Conservation (phyloP, 2,113 vertebrate genomes). For the Cnemophilus loriae region DNA sequence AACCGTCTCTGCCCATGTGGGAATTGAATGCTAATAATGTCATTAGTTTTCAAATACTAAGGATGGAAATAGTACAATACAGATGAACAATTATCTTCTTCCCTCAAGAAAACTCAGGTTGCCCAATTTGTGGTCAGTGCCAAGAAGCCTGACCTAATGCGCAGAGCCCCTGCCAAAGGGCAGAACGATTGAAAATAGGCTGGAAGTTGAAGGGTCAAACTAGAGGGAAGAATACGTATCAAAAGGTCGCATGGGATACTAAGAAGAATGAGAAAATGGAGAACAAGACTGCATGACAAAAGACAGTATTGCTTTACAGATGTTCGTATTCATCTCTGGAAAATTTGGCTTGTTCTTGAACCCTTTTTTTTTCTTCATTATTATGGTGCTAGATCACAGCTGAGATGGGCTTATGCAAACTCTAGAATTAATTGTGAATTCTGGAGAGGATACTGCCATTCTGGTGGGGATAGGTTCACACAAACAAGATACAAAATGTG, state of each 20-base stretch:
- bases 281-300: background rate
- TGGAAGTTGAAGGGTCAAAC: background rate
- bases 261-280: background rate
- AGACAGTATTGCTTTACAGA: background rate
- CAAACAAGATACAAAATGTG: background rate
- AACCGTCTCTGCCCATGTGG: background rate
- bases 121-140: background rate
- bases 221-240: background rate
- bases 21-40: background rate
- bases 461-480: background rate
- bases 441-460: background rate
- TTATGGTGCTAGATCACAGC: background rate
- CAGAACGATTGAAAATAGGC: accelerated
- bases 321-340: background rate
- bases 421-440: background rate
- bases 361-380: background rate
- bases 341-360: background rate
- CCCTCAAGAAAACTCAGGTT: background rate
- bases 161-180: background rate
- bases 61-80: background rate
- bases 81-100: background rate
- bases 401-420: background rate
- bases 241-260: background rate
- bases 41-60: background rate
- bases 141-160: background rate